Base-by-base conservation (phyloP, 2,797 vertebrate genomes). In the Falco cherrug region DNA sequence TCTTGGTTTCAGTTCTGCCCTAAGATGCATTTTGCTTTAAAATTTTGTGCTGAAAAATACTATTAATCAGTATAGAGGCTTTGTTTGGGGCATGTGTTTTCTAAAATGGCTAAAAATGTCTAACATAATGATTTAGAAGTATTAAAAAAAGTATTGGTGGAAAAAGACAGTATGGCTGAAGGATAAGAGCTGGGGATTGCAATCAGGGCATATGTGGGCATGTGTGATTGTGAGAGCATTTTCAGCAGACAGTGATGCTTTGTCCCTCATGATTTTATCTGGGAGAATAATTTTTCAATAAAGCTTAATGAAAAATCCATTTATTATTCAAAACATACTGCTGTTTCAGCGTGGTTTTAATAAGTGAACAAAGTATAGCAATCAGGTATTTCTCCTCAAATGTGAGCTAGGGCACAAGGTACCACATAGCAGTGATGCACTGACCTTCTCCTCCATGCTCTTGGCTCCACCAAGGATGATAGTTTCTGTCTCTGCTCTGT, bases 341-440 rank as follows among this genome's bases (percentile, higher is more conserved):
- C 41, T 41, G 6, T 18, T 31, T 41, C 48, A 26, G 21, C 7
- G 56, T 7, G 25, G 8, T n/a, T 35, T 69, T 31, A n/a, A 18
- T 9, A 61, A 35, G 25, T 3, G 61, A 76, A 47, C 15, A 16
- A 59, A 35, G n/a, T 1, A 7, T 4, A 54, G 25, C 3, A 0
- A 41, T 28, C 13, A 1, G 13, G 26, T 19, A 12, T 56, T 54
- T 37, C 63, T 56, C 26, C 31, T 10, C 6, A 1, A 20, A 8
- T 1, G 33, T 4, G 18, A 41, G n/a, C 51, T 5, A 5, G 35
- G 60, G 43, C 8, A 1, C n/a, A 11, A 2, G 4, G 26, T 13
- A 45, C 37, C 47, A 8, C 1, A 3, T 16, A 16, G 17, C 47
- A 25, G 45, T 3, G 6, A 8, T 1, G 10, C 26, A 4, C 41